phyloP scores from a whole-genome alignment of 2,888 invertebrate genomes.

The Platycnemis pennipes region DNA sequence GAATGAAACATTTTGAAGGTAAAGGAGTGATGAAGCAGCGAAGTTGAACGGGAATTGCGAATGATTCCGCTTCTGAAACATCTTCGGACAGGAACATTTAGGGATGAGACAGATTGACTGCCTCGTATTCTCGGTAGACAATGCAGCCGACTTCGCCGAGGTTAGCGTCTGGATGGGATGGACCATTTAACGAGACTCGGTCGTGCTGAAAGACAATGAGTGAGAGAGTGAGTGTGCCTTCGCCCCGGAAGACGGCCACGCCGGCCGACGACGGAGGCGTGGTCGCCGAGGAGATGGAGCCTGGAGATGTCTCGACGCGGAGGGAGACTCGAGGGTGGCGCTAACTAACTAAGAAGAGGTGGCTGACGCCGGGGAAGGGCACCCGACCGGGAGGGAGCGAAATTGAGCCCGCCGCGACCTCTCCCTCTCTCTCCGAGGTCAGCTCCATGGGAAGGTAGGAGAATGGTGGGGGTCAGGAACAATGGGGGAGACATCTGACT shows the following conservation, averaged over 20 bases:
- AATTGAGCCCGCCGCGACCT: conserved; percentile 8
- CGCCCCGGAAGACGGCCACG: neutral
- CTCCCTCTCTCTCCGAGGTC: neutral
- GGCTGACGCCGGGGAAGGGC: neutral
- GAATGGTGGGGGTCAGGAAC: neutral
- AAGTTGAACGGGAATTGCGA: too few relatives aligned
- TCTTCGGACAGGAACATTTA: neutral
- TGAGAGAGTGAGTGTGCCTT: neutral
- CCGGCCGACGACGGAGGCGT: neutral
- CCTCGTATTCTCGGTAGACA: neutral
- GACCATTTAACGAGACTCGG: neutral
- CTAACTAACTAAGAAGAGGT: neutral
- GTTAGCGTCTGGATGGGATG: neutral
- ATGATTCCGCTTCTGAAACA: too few relatives aligned
- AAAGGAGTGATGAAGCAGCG: too few relatives aligned
- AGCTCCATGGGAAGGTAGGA: neutral
- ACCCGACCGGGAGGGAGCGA: neutral
- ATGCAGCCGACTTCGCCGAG: neutral
- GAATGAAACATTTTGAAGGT: too few relatives aligned
- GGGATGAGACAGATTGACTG: neutral
- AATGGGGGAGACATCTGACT: neutral
- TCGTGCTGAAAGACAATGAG: conserved; percentile 18
- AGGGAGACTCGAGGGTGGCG: neutral
- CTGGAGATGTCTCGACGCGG: neutral
- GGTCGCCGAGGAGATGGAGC: neutral